Evolutionary conservation across 1,140 invertebrate species (phyloP).

Genomic region (Caenorhabditis elegans): DNA sequence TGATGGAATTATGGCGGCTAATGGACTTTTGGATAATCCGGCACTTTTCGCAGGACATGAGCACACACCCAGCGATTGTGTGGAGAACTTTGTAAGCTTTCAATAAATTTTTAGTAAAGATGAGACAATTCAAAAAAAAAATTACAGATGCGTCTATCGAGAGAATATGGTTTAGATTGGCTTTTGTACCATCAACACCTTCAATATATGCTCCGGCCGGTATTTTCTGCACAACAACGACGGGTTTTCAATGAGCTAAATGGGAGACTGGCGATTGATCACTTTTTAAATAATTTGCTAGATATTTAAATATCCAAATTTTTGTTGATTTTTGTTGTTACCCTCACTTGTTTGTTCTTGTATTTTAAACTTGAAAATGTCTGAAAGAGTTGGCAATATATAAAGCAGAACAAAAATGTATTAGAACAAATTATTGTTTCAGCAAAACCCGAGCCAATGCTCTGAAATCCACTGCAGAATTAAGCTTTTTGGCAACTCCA

Average conservation of each 20-base stretch:
- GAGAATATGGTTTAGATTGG: neutral
- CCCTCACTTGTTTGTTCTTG: neutral
- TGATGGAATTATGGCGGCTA: conserved; percentile 84
- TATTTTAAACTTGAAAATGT: no score
- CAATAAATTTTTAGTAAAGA: neutral
- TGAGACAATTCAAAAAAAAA: neutral
- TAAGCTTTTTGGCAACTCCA: neutral
- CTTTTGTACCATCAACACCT: conserved; percentile 45
- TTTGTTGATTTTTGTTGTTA: neutral
- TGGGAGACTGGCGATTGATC: conserved; percentile 30
- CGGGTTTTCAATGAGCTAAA: conserved; percentile 42
- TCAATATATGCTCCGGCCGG: conserved; percentile 44
- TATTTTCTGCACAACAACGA: conserved; percentile 30
- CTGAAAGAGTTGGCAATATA: neutral
- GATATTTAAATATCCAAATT: neutral
- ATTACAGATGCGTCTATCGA: conserved; percentile 13
- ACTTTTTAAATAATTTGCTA: conserved; percentile 27
- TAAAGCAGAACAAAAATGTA: neutral
- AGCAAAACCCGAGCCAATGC: neutral
- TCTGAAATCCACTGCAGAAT: neutral
- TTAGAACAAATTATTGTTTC: neutral
- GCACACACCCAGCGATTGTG: conserved; percentile 76
- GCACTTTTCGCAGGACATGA: conserved; percentile 77
- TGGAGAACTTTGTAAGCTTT: conserved; percentile 80
- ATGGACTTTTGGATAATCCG: conserved; percentile 85